These are phyloP conservation scores for Syrphus vitripennis DNA, from an alignment of 2,888 invertebrate species.

Conservation along the genomic window DNA sequence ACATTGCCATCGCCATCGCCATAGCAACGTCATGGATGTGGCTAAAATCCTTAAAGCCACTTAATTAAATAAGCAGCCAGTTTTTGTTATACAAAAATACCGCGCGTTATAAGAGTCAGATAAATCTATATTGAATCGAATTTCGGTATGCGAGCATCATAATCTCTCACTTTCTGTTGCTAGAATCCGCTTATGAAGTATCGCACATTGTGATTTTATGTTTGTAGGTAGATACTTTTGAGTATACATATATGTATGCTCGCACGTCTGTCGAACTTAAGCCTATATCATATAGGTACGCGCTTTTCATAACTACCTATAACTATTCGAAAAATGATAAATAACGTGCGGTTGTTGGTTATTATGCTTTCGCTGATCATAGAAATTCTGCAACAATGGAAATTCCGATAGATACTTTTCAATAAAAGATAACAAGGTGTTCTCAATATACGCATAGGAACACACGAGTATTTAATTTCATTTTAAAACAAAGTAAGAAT, in stretches of 20 bases:
- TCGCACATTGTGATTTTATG: neutral
- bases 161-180: conserved; percentile 38
- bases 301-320: neutral
- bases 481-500: too few relatives aligned
- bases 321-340: conserved; percentile 59
- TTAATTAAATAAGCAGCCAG: conserved; percentile 68
- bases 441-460: too few relatives aligned
- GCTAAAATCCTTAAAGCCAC: conserved; percentile 51
- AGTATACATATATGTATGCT: neutral
- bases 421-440: neutral
- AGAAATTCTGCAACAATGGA: conserved; percentile 47
- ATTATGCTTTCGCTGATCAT: conserved; percentile 31
- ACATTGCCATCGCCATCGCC: too few relatives aligned
- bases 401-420: neutral
- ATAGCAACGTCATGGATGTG: neutral
- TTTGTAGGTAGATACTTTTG: neutral
- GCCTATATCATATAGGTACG: neutral
- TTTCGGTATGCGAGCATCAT: conserved; percentile 20
- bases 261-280: neutral
- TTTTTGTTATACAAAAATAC: conserved; percentile 48
- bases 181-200: conserved; percentile 38
- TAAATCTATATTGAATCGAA: conserved; percentile 62
- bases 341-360: conserved; percentile 58
- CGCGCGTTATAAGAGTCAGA: conserved; percentile 47
- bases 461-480: too few relatives aligned